phyloP scores from a whole-genome alignment of 1,140 invertebrate genomes.

The Steinernema khuongi region DNA sequence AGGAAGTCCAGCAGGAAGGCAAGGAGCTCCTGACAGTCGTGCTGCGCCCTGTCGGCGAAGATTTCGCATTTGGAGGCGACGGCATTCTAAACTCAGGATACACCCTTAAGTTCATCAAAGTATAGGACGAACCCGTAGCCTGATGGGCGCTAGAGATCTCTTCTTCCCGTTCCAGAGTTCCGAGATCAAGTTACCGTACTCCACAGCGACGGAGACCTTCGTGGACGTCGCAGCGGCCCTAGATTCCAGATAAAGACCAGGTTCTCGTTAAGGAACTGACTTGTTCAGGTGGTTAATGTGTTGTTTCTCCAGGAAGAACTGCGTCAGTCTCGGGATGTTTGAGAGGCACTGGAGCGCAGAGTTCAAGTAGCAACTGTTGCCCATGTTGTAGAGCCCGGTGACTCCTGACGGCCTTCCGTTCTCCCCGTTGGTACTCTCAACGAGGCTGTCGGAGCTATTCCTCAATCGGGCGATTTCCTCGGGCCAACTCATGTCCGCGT shows the following conservation, averaged over 20 bases:
- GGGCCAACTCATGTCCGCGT: slow-evolving; percentile 10
- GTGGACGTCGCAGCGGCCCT: background rate
- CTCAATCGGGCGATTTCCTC: background rate
- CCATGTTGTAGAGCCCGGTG: slow-evolving; percentile 1
- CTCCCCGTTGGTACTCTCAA: background rate
- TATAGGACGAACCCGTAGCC: background rate
- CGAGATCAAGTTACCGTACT: background rate
- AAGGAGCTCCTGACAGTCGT: slow-evolving; percentile 89
- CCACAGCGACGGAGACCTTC: background rate
- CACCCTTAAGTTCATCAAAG: background rate
- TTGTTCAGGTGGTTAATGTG: background rate
- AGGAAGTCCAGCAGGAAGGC: slow-evolving; percentile 81
- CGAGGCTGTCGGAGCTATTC: background rate
- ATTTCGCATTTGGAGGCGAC: slow-evolving; percentile 62
- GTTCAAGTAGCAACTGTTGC: slow-evolving; percentile 4
- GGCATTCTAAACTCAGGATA: slow-evolving; percentile 61
- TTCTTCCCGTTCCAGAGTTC: slow-evolving; percentile 6
- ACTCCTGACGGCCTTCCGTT: background rate
- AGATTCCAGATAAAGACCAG: background rate
- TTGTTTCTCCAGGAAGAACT: background rate
- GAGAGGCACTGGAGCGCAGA: background rate
- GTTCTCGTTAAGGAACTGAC: background rate
- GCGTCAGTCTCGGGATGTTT: background rate
- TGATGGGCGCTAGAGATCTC: background rate
- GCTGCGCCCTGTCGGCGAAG: slow-evolving; percentile 77